Conservation (phyloP, 2,888 invertebrate genomes). For the Rapana venosa region DNA sequence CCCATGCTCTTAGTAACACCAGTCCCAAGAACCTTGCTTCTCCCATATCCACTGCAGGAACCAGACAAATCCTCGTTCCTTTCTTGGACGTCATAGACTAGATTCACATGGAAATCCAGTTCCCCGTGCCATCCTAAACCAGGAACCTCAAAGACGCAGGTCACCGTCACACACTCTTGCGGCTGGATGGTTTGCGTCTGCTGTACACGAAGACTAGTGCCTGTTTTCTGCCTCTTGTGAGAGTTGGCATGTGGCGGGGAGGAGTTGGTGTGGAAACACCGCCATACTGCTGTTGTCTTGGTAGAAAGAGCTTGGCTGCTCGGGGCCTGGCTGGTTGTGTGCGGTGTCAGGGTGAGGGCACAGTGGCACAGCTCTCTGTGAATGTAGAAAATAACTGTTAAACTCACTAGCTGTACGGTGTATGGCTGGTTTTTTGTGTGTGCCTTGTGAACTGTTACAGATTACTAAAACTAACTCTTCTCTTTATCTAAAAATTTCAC, state of each 20-base stretch:
- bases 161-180: neutral
- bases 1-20: neutral
- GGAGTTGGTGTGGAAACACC: neutral
- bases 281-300: neutral
- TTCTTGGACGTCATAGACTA: neutral
- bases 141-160: neutral
- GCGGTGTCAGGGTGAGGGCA: neutral
- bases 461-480: no score
- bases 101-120: neutral
- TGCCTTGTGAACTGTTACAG: no score
- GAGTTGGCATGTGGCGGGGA: neutral
- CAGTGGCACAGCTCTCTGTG: constrained; percentile 14
- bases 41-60: neutral
- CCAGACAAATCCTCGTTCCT: no score
- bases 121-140: constrained; percentile 2
- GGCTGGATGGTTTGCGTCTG: constrained; percentile 1
- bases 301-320: neutral
- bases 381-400: no score
- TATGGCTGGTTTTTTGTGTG: no score
- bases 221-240: neutral
- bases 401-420: no score
- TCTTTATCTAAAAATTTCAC: no score
- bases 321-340: neutral
- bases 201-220: neutral
- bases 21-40: neutral